Conservation (phyloP, 2,797 vertebrate species). For the Rhynchonycteris naso region DNA sequence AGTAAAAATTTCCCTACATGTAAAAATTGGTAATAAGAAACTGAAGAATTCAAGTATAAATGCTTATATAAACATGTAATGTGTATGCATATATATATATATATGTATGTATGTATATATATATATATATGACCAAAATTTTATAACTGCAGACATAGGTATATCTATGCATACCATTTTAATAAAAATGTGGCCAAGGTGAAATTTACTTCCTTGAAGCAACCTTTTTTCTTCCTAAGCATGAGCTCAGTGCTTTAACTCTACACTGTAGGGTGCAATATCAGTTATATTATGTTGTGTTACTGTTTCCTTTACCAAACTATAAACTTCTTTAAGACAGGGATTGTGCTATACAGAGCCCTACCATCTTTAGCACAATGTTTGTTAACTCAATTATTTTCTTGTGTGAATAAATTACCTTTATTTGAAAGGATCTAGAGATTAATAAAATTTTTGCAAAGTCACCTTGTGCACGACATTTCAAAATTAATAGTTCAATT, state of each 20-base stretch:
- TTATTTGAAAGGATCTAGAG: neutral
- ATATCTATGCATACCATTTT: neutral
- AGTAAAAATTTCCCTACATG: neutral
- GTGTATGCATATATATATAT: no score
- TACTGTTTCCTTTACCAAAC: neutral
- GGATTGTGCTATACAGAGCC: neutral
- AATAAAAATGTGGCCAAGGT: neutral
- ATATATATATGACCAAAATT: neutral
- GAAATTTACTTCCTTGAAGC: neutral
- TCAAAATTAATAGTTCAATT: neutral
- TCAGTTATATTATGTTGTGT: no score
- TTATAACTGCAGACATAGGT: neutral
- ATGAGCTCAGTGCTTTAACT: neutral
- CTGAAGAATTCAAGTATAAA: neutral
- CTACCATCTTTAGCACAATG: neutral
- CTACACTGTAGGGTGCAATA: rapidly evolving
- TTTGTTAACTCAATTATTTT: neutral
- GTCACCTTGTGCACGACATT: neutral
- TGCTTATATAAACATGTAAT: neutral
- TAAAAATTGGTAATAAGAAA: neutral
- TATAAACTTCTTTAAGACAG: neutral
- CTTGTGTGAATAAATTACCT: neutral
- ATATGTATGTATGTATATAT: neutral
- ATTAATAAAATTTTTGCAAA: neutral
- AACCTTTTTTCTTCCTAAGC: neutral